phyloP scores from a whole-genome alignment of 2,888 invertebrate genomes.

The Aleiodes leptofemur region DNA sequence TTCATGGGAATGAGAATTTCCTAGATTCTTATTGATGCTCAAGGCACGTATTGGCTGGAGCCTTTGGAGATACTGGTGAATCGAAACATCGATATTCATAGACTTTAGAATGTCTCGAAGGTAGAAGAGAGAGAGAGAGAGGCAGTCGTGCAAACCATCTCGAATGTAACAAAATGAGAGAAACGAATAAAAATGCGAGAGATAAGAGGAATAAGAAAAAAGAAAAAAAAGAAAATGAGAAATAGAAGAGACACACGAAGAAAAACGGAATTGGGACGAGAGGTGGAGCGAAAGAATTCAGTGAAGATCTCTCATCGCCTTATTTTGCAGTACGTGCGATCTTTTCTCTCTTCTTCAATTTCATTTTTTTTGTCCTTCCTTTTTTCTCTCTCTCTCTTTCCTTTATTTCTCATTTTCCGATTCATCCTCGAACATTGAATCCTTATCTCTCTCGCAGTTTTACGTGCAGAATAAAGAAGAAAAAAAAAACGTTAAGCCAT shows the following conservation, averaged over 20 bases:
- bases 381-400: background rate
- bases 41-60: constrained; percentile 8
- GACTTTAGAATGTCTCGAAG: constrained; percentile 9
- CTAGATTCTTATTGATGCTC: background rate
- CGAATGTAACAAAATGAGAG: constrained; percentile 5
- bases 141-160: constrained; percentile 33
- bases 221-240: constrained; percentile 12
- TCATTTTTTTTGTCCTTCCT: background rate
- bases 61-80: constrained; percentile 15
- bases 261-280: constrained; percentile 35
- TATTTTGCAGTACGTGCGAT: constrained; percentile 31
- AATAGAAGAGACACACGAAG: constrained; percentile 7
- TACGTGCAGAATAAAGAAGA: constrained; percentile 23
- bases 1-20: background rate
- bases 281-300: constrained; percentile 31
- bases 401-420: constrained; percentile 1
- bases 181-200: background rate
- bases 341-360: constrained; percentile 12
- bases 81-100: constrained; percentile 35
- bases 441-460: constrained; percentile 32
- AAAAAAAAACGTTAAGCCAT: constrained; percentile 20
- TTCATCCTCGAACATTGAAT: constrained; percentile 14
- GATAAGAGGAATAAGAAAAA: constrained; percentile 8
- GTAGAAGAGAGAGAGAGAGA: background rate
- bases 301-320: constrained; percentile 29